Evolutionary conservation across 2,797 vertebrate species (phyloP), one percentile per base, ranked within the genome.

Genomic region (Aotus griseimembra): DNA sequence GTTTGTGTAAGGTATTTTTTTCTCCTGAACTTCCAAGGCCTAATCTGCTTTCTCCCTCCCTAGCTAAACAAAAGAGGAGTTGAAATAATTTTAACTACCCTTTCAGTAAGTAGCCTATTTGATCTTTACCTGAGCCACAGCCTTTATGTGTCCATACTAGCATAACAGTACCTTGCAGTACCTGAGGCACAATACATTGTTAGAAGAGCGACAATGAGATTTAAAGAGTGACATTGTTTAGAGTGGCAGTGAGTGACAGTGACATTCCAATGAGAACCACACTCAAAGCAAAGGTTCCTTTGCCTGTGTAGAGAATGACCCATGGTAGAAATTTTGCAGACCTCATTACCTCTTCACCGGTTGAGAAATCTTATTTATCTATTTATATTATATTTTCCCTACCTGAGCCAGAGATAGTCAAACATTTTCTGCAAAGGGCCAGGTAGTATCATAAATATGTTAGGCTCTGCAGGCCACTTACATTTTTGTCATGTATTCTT

Each of bases 51-150:
- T 83, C n/a, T 64, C 36, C 33, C 76, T 36, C 9, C 33, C 20
- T 36, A 82, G 24, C 33, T 88, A 48, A 82, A 72, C 44, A 92
- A 94, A 88, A n/a, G 28, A 88, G 14, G 15, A 77, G 39, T 2
- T 96, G 52, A 93, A 91, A 83, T 82, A 57, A 81, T 83, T 79
- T 67, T 67, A 88, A 90, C 67, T 39, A 33, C 24, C 14, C 46
- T 58, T 72, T 93, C 67, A 82, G 41, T 64, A 22, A 17, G 19
- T 36, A 90, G 13, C 52, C 12, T 46, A 50, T 50, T 22, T 11
- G 19, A 30, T 67, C 19, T 81, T 82, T 44, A n/a, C 67, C 22
- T 77, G 33, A 50, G 57, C 24, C 4, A 26, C 39, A 97, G 88
- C 48, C 19, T 50, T 67, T 73, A 58, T 12, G 26, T 52, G 15